Conservation (phyloP, 2,888 invertebrate genomes). For the Nyleta sp. region DNA sequence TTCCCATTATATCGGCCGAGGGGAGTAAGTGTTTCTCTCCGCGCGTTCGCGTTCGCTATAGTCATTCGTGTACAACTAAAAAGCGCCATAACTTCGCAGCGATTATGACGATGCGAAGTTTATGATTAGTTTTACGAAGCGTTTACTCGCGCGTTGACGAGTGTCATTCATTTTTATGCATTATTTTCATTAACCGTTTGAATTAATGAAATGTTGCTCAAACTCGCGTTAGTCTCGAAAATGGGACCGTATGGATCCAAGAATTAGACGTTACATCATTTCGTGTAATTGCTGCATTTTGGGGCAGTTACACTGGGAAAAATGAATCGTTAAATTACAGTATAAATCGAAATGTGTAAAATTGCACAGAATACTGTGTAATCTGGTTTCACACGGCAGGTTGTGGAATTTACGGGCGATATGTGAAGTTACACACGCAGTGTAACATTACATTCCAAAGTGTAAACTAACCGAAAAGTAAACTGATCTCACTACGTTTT, state of each 20-base stretch:
- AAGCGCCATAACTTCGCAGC: conserved; percentile 32
- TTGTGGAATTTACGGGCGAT: too few species aligned
- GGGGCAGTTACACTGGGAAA: too few species aligned
- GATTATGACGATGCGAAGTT: conserved; percentile 34
- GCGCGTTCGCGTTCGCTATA: neutral
- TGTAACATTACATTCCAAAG: too few species aligned
- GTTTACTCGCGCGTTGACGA: neutral
- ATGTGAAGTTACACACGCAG: too few species aligned
- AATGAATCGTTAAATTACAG: too few species aligned
- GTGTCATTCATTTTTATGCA: neutral
- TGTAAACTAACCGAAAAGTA: too few species aligned
- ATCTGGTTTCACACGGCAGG: too few species aligned
- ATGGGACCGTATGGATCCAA: too few species aligned
- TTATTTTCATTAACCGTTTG: conserved; percentile 2
- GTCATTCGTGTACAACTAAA: conserved; percentile 30
- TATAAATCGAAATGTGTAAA: too few species aligned
- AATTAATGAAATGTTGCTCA: conserved; percentile 11
- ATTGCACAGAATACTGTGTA: too few species aligned
- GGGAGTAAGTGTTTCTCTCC: conserved; percentile 31
- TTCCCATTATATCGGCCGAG: conserved; percentile 36
- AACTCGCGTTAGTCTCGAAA: neutral
- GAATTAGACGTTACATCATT: too few species aligned
- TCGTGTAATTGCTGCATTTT: neutral
- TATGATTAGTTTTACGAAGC: conserved; percentile 32
- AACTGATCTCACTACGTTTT: too few species aligned